Evolutionary conservation across 2,888 invertebrate species (phyloP), one percentile per base, ranked within the genome.

Genomic region (Amiota minor): DNA sequence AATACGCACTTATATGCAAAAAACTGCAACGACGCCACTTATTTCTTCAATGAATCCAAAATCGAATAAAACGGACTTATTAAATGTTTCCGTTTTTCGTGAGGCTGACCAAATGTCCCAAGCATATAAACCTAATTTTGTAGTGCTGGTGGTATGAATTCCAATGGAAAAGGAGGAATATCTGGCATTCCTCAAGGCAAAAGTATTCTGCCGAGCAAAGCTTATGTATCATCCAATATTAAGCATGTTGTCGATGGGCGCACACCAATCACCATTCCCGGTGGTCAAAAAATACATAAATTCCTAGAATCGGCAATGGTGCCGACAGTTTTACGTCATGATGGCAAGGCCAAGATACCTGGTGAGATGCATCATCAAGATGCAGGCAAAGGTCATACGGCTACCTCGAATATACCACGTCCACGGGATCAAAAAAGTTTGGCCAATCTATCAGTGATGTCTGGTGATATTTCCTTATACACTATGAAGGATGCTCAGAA

Each of bases 401-500:
- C 11, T n/a, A 55, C n/a, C 68, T 75, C 81, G 4, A 74, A 79
- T 6, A 77, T 76, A 46, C 78, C 80, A 8, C 80, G 79, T 3
- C 81, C 73, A n/a, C 76, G 76, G 45, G 79, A 78, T 56, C 75
- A 59, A 59, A n/a, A 79, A 9, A 90, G 90, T 76, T 82, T 90
- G 62, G 90, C 89, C 2, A 87, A 90, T 84, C 78, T 90, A 12
- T 89, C 89, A 8, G 69, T 90, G 16, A 86, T 88, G 65, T 88
- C 90, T 1, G 90, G 90, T 0, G 90, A 90, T 79, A 83, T 90
- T 18, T 90, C 90, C 0, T 73, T 90, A 59, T 89, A 90, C 61
- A 88, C 90, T 1, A 86, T 90, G 45, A 89, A 86, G 77, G 89
- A 90, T 89, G 91, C 86, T 88, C 88, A 88, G 69, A 89, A 89